Percentiles rank a stretch among this genome's conserved stretches.
phyloP scores from a whole-genome alignment of 2,888 invertebrate genomes.

The Tetrapedia diversipes region DNA sequence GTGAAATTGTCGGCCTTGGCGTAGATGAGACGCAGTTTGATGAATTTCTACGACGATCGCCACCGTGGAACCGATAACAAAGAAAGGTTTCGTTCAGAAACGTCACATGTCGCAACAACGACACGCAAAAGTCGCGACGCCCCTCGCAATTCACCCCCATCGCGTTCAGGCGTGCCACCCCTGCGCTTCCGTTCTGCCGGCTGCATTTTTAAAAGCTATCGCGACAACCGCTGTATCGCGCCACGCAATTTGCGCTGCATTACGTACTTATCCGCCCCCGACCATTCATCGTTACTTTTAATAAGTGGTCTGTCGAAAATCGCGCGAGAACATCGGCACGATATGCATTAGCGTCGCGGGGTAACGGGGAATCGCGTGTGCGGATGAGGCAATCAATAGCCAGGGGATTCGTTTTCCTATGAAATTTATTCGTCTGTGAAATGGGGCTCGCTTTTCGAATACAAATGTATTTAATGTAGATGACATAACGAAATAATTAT shows the following conservation, averaged over 20 bases:
- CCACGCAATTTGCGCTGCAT: constrained; percentile 48
- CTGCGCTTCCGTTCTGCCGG: constrained; percentile 22
- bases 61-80: background rate
- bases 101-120: constrained; percentile 36
- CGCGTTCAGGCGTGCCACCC: constrained; percentile 40
- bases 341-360: background rate
- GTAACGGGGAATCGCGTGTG: background rate
- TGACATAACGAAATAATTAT: too few species aligned
- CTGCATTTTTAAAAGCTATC: constrained; percentile 52
- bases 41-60: background rate
- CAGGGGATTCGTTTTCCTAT: too few species aligned
- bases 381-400: background rate
- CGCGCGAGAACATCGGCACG: background rate
- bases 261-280: constrained; percentile 27
- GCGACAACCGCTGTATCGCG: constrained; percentile 13
- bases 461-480: too few species aligned
- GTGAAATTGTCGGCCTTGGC: background rate
- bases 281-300: constrained; percentile 11
- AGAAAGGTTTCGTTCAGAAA: constrained; percentile 29
- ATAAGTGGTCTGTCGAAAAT: constrained; percentile 16
- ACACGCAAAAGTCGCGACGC: constrained; percentile 18
- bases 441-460: too few species aligned
- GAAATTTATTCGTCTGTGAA: too few species aligned
- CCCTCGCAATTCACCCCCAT: constrained; percentile 18
- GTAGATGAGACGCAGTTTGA: background rate